Conservation (phyloP, 2,888 invertebrate species). For the Xestoiulus laeticollis region DNA sequence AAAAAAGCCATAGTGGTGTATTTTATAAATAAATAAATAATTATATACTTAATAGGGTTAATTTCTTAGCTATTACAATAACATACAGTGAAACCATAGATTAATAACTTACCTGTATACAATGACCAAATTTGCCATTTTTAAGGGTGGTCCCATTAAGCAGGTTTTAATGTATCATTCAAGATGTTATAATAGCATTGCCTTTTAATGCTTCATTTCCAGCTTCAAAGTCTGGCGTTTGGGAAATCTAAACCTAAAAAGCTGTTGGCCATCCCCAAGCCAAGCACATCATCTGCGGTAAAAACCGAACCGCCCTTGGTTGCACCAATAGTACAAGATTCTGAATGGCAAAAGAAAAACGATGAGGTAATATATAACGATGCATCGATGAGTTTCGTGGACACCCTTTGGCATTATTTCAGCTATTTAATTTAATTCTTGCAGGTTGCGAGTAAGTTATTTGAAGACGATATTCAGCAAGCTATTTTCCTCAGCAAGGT, state of each 20-base stretch:
- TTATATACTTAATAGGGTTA: too few species aligned
- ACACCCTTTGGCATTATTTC: not conserved
- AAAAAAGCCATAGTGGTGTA: too few species aligned
- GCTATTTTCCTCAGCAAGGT: conserved; percentile 80
- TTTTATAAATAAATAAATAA: too few species aligned
- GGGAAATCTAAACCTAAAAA: conserved; percentile 55
- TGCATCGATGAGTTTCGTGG: not conserved
- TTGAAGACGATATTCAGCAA: conserved; percentile 70
- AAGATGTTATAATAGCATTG: too few species aligned
- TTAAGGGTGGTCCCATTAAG: too few species aligned
- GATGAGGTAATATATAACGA: conserved; percentile 47
- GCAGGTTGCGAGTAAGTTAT: conserved; percentile 70
- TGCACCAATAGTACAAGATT: not conserved
- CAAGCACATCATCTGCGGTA: not conserved
- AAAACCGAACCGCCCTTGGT: not conserved
- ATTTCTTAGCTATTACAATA: too few species aligned
- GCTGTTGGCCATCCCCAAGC: not conserved
- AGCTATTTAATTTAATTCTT: conserved; percentile 56
- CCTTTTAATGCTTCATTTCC: too few species aligned
- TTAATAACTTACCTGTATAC: too few species aligned
- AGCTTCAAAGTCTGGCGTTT: conserved; percentile 62
- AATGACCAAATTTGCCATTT: too few species aligned
- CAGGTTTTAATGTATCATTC: too few species aligned
- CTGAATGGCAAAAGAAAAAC: conserved; percentile 48
- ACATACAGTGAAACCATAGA: too few species aligned